These are phyloP conservation scores for Xyliphius kryptos DNA, from an alignment of 2,113 vertebrate species.

Conservation along the genomic window DNA sequence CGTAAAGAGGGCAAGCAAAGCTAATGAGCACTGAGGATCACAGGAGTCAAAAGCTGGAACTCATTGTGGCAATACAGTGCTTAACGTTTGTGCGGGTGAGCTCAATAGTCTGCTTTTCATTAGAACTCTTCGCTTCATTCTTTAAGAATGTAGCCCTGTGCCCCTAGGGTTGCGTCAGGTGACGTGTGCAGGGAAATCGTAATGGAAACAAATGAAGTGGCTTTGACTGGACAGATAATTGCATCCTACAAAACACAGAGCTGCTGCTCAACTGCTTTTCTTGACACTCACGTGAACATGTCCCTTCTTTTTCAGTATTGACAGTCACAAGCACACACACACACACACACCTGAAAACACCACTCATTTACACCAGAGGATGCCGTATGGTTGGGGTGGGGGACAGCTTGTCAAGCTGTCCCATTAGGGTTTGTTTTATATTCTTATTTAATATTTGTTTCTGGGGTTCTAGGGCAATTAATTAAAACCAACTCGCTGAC, in stretches of 20 bases:
- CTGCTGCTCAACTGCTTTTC: constrained; percentile 13
- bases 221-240: constrained; percentile 46
- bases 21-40: constrained; percentile 5
- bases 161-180: constrained; percentile 27
- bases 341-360: too few species aligned
- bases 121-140: constrained; percentile 31
- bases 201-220: constrained; percentile 35
- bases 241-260: constrained; percentile 38
- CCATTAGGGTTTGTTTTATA: too few species aligned
- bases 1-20: constrained; percentile 1
- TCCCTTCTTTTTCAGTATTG: too few species aligned
- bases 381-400: too few species aligned
- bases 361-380: too few species aligned
- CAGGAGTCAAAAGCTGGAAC: too few species aligned
- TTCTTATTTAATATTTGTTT: too few species aligned
- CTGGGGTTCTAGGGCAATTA: too few species aligned
- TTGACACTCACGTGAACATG: too few species aligned
- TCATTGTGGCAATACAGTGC: constrained; percentile 11
- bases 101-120: constrained; percentile 36
- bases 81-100: constrained; percentile 21
- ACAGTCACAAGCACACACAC: too few species aligned
- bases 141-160: constrained; percentile 41
- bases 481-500: too few species aligned
- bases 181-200: constrained; percentile 33
- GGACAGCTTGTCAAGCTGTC: too few species aligned